Conservation (phyloP, 2,888 invertebrate genomes). For the Linnaemya tessellans region DNA sequence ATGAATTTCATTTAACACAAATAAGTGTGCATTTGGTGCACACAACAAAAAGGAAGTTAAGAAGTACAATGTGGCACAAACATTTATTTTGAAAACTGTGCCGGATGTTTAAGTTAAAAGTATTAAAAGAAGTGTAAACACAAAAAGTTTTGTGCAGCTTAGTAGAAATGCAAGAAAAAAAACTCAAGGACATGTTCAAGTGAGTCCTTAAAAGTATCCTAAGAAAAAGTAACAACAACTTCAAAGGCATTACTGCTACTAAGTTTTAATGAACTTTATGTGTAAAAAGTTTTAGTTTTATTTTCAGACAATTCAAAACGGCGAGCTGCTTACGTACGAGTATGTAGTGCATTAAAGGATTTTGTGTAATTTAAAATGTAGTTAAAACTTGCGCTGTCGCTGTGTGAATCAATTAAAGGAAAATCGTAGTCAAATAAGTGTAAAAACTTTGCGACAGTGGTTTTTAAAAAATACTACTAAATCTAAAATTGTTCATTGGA, state of each 20-base stretch:
- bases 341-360: not conserved
- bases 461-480: no score
- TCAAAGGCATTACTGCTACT: not conserved
- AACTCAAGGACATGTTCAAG: slow-evolving; percentile 62
- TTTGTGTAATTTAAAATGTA: not conserved
- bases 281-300: not conserved
- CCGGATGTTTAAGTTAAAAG: slow-evolving; percentile 25
- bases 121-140: slow-evolving; percentile 8
- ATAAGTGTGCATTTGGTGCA: not conserved
- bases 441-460: no score
- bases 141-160: slow-evolving; percentile 18
- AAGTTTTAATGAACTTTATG: slow-evolving; percentile 40
- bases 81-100: slow-evolving; percentile 32
- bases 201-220: slow-evolving; percentile 1
- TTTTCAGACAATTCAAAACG: not conserved
- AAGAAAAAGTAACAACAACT: slow-evolving; percentile 3
- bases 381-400: no score
- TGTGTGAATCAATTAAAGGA: no score
- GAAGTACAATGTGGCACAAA: slow-evolving; percentile 44
- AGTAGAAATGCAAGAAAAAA: slow-evolving; percentile 11
- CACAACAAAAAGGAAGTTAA: slow-evolving; percentile 22
- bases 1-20: slow-evolving; percentile 25
- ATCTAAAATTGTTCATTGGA: no score
- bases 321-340: not conserved
- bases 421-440: no score